Percentiles rank a stretch among this genome's conserved stretches.
phyloP scores from a whole-genome alignment of 2,888 invertebrate genomes.

The Chalcosyrphus nemorum region DNA sequence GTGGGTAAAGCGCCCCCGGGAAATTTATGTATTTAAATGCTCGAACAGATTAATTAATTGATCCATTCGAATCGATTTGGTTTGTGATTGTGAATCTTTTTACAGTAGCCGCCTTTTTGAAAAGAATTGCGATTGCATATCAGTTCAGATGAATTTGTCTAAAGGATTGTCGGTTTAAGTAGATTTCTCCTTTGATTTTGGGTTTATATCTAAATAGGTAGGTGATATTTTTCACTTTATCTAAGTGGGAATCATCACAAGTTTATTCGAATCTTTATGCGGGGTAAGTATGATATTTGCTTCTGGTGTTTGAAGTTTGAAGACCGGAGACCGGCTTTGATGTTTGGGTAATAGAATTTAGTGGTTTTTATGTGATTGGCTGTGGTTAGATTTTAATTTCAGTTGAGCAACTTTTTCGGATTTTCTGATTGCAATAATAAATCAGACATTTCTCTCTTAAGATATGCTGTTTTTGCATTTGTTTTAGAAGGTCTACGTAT shows the following conservation, averaged over 20 bases:
- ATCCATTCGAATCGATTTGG: constrained; percentile 44
- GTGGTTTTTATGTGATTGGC: background rate
- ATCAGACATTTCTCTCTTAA: background rate
- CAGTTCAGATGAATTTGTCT: constrained; percentile 21
- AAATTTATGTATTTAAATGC: constrained; percentile 62
- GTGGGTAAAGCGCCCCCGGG: constrained; percentile 3
- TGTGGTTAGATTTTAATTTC: background rate
- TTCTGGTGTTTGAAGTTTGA: constrained; percentile 54
- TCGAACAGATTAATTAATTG: constrained; percentile 46
- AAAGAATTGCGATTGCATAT: constrained; percentile 44
- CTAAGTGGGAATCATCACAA: constrained; percentile 5
- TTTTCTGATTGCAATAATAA: background rate
- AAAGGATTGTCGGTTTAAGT: background rate
- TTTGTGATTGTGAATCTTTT: constrained; percentile 31
- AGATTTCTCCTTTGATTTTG: background rate
- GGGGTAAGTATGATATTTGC: constrained; percentile 18
- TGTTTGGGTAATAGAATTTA: constrained; percentile 4
- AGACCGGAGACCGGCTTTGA: constrained; percentile 34
- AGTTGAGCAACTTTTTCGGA: background rate
- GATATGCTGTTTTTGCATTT: background rate
- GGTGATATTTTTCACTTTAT: constrained; percentile 42
- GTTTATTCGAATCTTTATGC: constrained; percentile 5
- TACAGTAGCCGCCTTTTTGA: constrained; percentile 41
- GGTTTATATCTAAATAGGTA: constrained; percentile 2
- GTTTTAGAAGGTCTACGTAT: no score